Conservation (phyloP, 92 coral and sea anemone genomes). For the Epizoanthus stellaris region DNA sequence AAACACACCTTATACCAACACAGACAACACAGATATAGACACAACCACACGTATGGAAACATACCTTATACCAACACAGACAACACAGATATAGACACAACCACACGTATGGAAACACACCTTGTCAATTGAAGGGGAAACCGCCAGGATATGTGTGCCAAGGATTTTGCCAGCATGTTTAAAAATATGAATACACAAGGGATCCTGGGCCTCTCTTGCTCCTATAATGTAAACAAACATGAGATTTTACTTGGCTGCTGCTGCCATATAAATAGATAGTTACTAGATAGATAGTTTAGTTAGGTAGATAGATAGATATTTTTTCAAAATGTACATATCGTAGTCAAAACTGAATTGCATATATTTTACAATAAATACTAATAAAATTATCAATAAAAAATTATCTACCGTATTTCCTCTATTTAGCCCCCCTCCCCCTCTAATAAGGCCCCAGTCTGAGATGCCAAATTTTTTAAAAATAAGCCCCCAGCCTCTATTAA, state of each 20-base stretch:
- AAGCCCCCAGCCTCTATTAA: too few species aligned
- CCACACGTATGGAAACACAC: constrained; percentile 41
- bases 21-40: background rate
- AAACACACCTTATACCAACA: too few species aligned
- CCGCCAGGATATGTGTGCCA: constrained; percentile 83
- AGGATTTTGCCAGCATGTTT: constrained; percentile 82
- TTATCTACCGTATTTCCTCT: too few species aligned
- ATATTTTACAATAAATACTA: too few species aligned
- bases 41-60: too few species aligned
- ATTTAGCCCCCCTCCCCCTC: too few species aligned
- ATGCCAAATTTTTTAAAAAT: too few species aligned
- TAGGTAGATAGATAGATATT: background rate
- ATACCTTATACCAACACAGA: constrained; percentile 56
- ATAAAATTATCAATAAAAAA: too few species aligned
- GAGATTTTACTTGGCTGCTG: background rate
- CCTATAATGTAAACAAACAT: constrained; percentile 36
- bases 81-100: background rate
- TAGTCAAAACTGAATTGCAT: too few species aligned
- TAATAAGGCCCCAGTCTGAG: too few species aligned
- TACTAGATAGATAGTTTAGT: background rate
- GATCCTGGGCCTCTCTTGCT: constrained; percentile 74
- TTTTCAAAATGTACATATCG: background rate
- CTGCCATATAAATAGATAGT: background rate
- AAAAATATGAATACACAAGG: constrained; percentile 83
- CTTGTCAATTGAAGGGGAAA: constrained; percentile 76